Base-by-base conservation (phyloP, 2,113 vertebrate species). In the Aptenodytes forsteri region DNA sequence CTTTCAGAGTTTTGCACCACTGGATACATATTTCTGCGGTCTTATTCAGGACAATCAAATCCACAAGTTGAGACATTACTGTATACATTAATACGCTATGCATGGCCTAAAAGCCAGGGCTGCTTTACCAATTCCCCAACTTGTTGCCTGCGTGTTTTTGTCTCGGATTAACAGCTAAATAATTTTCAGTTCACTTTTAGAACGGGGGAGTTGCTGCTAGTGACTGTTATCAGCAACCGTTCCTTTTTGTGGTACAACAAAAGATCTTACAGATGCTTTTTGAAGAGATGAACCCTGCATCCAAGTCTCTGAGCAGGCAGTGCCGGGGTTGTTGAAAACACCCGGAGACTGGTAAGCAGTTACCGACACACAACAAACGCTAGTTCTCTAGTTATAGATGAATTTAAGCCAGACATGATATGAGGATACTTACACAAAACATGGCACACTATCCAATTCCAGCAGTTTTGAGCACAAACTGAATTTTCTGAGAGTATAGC, bases 21-120 rank as follows among this genome's bases (percentile, higher is more conserved):
- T 2, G 30, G 23, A 8, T 13, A 3, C 2, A 0, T 20, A 13
- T 55, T 64, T 21, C 23, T 16, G 49, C 69, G 44, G 47, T 22
- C 20, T 50, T 36, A 20, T 10, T 32, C 71, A 13, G 44, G 34
- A 38, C 44, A 22, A 6, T 12, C 34, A 18, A 30, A 21, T 30
- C 52, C 49, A 0, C 4, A 40, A 19, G 9, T 8, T 11, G 79
- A 50, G 77, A 38, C 21, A 1, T 26, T 14, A 4, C 22, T 4
- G 6, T 2, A 3, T 3, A 11, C 59, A 6, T 40, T 27, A 69
- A 80, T 2, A 25, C 3, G 1, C n/a, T 8, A 8, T 7, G 14
- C 34, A 3, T 0, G 21, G 32, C 40, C 34, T 8, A 10, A 46
- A 27, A 83, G 38, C 29, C 29, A 15, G 21, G 18, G 70, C 58